Evolutionary conservation across 2,888 invertebrate genomes (phyloP).

Genomic region (Sisyra terminalis): DNA sequence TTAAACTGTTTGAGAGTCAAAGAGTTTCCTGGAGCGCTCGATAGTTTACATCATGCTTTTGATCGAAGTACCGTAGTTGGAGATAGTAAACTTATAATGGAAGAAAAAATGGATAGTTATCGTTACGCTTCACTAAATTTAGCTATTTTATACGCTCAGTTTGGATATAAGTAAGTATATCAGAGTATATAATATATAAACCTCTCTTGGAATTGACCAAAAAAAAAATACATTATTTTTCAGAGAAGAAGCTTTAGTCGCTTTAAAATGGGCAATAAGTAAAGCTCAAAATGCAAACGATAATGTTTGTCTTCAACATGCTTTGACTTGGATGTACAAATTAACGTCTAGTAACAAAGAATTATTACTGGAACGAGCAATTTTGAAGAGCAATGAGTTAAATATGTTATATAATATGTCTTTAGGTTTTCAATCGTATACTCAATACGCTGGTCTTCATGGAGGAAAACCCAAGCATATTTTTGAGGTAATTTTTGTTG

Average conservation of each 20-base stretch:
- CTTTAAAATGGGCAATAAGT: slow-evolving; percentile 74
- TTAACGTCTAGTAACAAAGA: slow-evolving; percentile 36
- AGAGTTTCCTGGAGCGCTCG: slow-evolving; percentile 72
- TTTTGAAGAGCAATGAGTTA: slow-evolving; percentile 49
- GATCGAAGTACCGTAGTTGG: slow-evolving; percentile 38
- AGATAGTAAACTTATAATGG: slow-evolving; percentile 28
- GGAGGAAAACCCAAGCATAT: slow-evolving; percentile 46
- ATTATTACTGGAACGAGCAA: slow-evolving; percentile 46
- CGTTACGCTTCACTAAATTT: slow-evolving; percentile 84
- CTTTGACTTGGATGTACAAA: slow-evolving; percentile 65
- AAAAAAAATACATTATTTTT: slow-evolving; percentile 16
- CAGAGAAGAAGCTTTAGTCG: slow-evolving; percentile 60
- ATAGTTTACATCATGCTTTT: slow-evolving; percentile 68
- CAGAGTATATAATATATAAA: no score
- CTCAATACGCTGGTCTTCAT: slow-evolving; percentile 57
- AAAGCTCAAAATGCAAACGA: slow-evolving; percentile 80
- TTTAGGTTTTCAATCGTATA: slow-evolving; percentile 56
- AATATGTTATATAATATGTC: slow-evolving; percentile 55
- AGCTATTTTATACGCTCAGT: slow-evolving; percentile 74
- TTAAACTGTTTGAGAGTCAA: slow-evolving; percentile 74
- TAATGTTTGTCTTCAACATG: slow-evolving; percentile 68
- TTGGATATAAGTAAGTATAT: slow-evolving; percentile 52
- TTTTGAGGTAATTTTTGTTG: slow-evolving; percentile 41
- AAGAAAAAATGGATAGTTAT: slow-evolving; percentile 45
- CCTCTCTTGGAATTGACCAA: no score